These are phyloP conservation scores for Apostichopus japonicus DNA, from an alignment of 35 echinoderm and acorn worm species.

Conservation along the genomic window DNA sequence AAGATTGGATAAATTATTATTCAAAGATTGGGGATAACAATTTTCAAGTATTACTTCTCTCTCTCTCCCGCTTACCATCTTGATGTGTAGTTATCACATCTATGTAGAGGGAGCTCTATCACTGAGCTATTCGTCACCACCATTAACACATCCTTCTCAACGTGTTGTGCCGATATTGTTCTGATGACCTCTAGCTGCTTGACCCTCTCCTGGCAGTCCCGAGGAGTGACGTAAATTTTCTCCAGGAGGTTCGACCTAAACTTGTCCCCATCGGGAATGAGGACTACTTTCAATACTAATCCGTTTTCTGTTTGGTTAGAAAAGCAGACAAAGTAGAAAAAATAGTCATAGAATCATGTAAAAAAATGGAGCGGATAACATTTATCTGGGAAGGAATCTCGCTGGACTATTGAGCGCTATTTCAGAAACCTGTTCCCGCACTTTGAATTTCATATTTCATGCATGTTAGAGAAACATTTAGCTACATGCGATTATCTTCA, in stretches of 20 bases:
- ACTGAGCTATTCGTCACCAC: slow-evolving; percentile 82
- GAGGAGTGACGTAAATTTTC: slow-evolving; percentile 69
- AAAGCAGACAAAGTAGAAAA: neutral
- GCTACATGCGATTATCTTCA: too few species aligned
- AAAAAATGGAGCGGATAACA: too few species aligned
- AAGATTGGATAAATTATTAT: too few species aligned
- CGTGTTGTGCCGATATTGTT: slow-evolving; percentile 10
- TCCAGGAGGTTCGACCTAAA: slow-evolving; percentile 84
- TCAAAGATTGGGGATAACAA: too few species aligned
- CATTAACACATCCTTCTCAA: slow-evolving; percentile 52
- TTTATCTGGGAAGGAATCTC: too few species aligned
- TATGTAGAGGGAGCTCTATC: slow-evolving; percentile 75
- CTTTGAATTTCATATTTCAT: too few species aligned
- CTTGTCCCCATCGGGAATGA: slow-evolving; percentile 59
- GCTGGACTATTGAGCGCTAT: too few species aligned
- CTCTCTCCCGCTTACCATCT: slow-evolving; percentile 59
- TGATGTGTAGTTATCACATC: slow-evolving; percentile 72
- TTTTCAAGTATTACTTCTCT: too few species aligned
- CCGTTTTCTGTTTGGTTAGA: slow-evolving; percentile 67
- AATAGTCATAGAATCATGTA: too few species aligned
- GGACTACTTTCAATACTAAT: slow-evolving; percentile 71
- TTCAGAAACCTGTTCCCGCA: too few species aligned
- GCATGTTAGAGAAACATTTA: too few species aligned
- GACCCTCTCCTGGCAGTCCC: slow-evolving; percentile 61
- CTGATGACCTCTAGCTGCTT: slow-evolving; percentile 72